These are phyloP conservation scores for Halocaridina rubra DNA, from an alignment of 2,888 invertebrate species.

Conservation along the genomic window DNA sequence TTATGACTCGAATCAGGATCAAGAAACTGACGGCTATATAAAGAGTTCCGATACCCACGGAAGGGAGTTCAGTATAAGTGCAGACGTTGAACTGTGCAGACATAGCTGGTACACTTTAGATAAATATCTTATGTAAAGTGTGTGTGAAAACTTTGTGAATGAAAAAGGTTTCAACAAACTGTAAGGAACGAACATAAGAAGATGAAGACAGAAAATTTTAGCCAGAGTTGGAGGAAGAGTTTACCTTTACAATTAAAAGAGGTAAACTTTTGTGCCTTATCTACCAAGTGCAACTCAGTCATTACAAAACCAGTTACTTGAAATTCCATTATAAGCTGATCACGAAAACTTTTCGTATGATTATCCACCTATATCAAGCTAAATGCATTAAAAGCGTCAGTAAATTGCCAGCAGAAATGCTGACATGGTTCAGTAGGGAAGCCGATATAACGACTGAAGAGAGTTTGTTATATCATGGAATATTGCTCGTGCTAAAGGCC, in stretches of 20 bases:
- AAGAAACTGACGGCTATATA: neutral
- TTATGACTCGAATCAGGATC: neutral
- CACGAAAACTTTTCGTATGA: neutral
- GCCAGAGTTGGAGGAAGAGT: neutral
- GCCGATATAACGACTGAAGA: neutral
- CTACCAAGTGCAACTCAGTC: neutral
- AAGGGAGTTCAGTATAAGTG: neutral
- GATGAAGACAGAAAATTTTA: too few species aligned
- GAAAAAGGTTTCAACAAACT: neutral
- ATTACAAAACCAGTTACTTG: neutral
- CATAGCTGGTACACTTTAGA: slow-evolving; percentile 1
- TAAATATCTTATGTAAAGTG: neutral
- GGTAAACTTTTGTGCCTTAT: neutral
- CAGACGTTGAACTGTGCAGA: neutral
- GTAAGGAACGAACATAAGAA: neutral
- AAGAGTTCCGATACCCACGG: neutral
- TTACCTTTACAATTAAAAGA: neutral
- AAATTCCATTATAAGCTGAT: neutral
- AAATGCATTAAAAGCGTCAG: neutral
- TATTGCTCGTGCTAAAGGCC: slow-evolving; percentile 1
- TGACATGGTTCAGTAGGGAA: neutral
- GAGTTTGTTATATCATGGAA: slow-evolving; percentile 2
- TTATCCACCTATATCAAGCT: neutral
- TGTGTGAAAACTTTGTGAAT: neutral
- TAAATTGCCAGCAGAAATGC: neutral